Conservation (phyloP, 2,113 vertebrate genomes). For the Ptyas mucosa region DNA sequence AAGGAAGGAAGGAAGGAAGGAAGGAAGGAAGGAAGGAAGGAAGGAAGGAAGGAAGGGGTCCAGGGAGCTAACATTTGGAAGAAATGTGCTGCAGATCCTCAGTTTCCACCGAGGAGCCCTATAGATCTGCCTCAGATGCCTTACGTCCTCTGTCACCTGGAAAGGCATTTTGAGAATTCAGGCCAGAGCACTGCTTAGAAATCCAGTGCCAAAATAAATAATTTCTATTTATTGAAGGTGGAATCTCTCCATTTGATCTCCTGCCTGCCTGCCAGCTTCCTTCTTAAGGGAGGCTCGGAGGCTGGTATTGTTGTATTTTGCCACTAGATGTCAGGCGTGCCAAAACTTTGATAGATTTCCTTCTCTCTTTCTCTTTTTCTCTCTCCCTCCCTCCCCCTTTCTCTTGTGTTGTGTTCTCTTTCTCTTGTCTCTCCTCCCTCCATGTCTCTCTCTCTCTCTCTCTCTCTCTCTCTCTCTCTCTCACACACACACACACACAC, state of each 20-base stretch:
- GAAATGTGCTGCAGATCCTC: neutral
- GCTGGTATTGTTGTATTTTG: neutral
- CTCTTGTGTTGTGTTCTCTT: neutral
- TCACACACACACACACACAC: neutral
- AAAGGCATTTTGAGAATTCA: neutral
- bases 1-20: no score
- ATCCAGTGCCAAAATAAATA: neutral
- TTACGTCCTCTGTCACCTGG: neutral
- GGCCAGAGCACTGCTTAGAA: neutral
- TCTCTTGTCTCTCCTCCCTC: neutral
- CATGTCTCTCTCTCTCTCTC: no score
- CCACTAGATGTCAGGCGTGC: neutral
- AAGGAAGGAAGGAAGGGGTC: neutral
- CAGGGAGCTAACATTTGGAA: neutral
- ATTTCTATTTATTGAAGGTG: neutral
- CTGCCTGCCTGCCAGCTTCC: neutral
- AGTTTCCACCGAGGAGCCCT: neutral
- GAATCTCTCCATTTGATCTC: no score
- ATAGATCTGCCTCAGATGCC: neutral
- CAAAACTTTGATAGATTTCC: neutral
- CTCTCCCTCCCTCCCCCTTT: neutral
- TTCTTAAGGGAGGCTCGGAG: no score
- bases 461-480: neutral
- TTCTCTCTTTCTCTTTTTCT: no score
- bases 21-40: no score